Evolutionary conservation across 2,888 invertebrate species (phyloP), one percentile per base, ranked within the genome.

Genomic region (Steinernema hermaphroditum): DNA sequence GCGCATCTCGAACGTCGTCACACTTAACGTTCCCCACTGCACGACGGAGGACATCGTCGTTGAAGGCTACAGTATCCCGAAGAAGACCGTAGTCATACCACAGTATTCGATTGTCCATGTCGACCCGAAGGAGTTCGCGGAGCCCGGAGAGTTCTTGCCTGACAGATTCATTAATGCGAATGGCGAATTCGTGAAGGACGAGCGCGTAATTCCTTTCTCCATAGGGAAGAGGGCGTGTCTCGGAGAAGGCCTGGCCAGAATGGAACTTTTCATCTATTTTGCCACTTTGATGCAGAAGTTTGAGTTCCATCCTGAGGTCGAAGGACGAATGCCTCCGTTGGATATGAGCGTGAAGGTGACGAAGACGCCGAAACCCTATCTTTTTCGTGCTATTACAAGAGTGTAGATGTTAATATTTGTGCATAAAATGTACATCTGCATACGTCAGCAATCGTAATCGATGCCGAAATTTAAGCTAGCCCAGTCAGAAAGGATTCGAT

Each of bases 151-250:
- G 9, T 82, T 82, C 73, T 24, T 62, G 0, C 82, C 82, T 19
- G 76, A 76, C 32, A 46, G 81, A 22, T 81, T 79, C 73, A 24
- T 82, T 1, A 74, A 77, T 27, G 41, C 41, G 1, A 71, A 70
- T 24, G 80, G 79, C 46, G 9, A 68, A 0, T 69, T 76, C 54
- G 68, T 22, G 46, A 77, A 76, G 44, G 57, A 68, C 16, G 77
- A 79, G 0, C 78, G 79, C 34, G 24, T 81, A 43, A 73, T 77
- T 19, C 81, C 81, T 32, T 81, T 81, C 70, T 80, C 80, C 12
- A 73, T 81, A 49, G 81, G 80, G 29, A 75, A 76, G 24, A 50
- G 81, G 1, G 57, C 75, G 4, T 81, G 81, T 71, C 70, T 80
- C 0, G 81, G 81, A 34, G 78, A 81, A 72, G 70, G 62, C 34